phyloP scores from a whole-genome alignment of 2,797 vertebrate genomes.

The Poeciliopsis gracilis region DNA sequence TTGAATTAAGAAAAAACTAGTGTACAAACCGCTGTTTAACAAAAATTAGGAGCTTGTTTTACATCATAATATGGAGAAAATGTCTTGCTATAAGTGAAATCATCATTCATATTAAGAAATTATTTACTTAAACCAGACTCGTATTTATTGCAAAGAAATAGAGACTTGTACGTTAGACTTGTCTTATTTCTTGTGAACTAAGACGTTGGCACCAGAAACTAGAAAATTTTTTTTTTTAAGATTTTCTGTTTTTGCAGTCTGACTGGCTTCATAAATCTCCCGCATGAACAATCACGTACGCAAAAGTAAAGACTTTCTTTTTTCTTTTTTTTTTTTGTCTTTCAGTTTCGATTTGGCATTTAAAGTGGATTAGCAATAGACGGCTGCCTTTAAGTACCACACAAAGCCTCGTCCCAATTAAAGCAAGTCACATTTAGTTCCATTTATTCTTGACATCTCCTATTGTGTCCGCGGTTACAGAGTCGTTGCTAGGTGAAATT shows the following conservation, averaged over 20 bases:
- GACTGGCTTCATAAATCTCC: constrained; percentile 26
- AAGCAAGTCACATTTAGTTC: constrained; percentile 52
- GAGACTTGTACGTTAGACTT: too few relatives aligned
- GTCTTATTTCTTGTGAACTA: too few relatives aligned
- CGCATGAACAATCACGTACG: constrained; percentile 25
- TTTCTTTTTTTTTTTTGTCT: neutral
- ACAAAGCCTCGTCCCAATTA: constrained; percentile 54
- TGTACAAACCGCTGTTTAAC: too few relatives aligned
- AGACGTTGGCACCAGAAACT: too few relatives aligned
- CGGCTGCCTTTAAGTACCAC: constrained; percentile 44
- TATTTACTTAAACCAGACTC: too few relatives aligned
- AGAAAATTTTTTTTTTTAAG: too few relatives aligned
- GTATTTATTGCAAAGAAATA: too few relatives aligned
- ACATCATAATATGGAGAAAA: too few relatives aligned
- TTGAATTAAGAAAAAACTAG: too few relatives aligned
- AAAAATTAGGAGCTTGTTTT: too few relatives aligned
- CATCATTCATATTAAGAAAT: too few relatives aligned
- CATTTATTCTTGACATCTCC: constrained; percentile 21
- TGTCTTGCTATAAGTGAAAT: too few relatives aligned
- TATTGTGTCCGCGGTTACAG: neutral
- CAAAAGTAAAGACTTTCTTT: constrained; percentile 4
- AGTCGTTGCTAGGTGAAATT: constrained; percentile 8
- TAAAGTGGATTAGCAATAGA: constrained; percentile 66
- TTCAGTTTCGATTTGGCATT: constrained; percentile 22
- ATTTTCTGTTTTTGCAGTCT: neutral